Conservation (phyloP, 2,113 vertebrate genomes). For the Paracanthobrama guichenoti region DNA sequence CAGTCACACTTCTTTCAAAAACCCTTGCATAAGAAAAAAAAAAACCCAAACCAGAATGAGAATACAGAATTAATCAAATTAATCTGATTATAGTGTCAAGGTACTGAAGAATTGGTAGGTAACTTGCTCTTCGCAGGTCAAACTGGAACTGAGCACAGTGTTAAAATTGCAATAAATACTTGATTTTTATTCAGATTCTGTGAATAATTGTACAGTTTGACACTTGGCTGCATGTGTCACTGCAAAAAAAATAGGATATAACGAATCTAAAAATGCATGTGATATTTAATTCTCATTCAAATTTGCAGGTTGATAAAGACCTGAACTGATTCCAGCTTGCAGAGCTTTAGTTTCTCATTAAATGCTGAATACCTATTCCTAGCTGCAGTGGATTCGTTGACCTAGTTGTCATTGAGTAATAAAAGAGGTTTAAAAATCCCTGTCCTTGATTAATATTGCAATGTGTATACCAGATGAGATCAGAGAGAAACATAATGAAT, state of each 20-base stretch:
- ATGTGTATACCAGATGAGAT: conserved; percentile 5
- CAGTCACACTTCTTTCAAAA: not conserved
- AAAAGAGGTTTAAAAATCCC: conserved; percentile 10
- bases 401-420: not conserved
- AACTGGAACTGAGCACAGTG: not conserved
- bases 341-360: not conserved
- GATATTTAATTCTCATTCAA: not conserved
- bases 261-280: not conserved
- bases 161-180: no score
- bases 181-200: not conserved
- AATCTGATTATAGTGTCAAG: not conserved
- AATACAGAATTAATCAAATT: not conserved
- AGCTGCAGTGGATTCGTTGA: not conserved
- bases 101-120: not conserved
- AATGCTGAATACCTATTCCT: not conserved
- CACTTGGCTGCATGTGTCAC: not conserved
- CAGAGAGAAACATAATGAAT: conserved; percentile 17
- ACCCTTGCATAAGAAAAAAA: not conserved
- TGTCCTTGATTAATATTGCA: not conserved
- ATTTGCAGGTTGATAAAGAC: not conserved
- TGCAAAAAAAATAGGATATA: not conserved
- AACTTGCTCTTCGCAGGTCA: not conserved
- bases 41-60: not conserved
- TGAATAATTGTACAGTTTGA: conserved; percentile 6
- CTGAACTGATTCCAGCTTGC: not conserved